Evolutionary conservation across 1,140 invertebrate species (phyloP).

Genomic region (Drosophila orosa): DNA sequence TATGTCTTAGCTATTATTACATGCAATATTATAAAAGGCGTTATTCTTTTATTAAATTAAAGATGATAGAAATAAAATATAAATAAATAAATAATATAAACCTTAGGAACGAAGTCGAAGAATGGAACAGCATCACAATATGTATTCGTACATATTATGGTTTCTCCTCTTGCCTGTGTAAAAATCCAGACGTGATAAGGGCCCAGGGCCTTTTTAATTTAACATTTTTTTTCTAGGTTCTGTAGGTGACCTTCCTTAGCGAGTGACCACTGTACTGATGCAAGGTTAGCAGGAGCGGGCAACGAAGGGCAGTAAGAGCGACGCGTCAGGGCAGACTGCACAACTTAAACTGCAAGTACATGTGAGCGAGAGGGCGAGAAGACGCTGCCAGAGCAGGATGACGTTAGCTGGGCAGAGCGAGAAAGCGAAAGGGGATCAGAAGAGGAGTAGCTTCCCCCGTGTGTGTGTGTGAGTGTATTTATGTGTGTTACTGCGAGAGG

Average conservation of each 20-base stretch:
- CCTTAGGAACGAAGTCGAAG: no score
- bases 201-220: no score
- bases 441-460: slow-evolving; percentile 13
- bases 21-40: no score
- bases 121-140: no score
- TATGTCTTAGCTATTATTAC: no score
- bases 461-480: neutral
- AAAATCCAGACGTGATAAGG: no score
- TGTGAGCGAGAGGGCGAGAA: slow-evolving; percentile 5
- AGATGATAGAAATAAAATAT: no score
- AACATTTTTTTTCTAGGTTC: neutral
- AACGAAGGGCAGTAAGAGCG: slow-evolving; percentile 46
- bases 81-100: no score
- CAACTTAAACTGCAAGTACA: slow-evolving; percentile 60
- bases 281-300: neutral
- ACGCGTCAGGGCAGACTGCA: slow-evolving; percentile 72
- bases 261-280: slow-evolving; percentile 17
- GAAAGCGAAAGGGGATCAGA: slow-evolving; percentile 51
- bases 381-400: neutral
- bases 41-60: no score
- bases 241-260: neutral
- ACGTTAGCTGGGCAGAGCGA: slow-evolving; percentile 12
- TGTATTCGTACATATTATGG: no score
- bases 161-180: no score
- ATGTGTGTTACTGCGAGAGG: slow-evolving; percentile 23